Conservation (phyloP, 2,888 invertebrate genomes). For the Oscheius sp. region DNA sequence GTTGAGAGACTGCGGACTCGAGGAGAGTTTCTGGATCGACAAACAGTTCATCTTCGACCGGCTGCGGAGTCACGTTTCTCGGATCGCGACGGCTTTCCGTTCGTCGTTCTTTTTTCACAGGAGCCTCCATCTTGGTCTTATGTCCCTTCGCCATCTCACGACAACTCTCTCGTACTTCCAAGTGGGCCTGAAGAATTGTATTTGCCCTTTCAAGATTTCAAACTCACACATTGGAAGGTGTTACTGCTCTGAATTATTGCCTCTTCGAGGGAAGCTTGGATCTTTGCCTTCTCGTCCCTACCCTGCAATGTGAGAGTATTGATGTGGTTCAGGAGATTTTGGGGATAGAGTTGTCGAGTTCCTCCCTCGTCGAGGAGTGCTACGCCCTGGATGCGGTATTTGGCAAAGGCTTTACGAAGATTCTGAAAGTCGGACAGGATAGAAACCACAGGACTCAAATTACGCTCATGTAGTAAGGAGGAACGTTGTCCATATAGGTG, state of each 20-base stretch:
- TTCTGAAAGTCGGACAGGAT: conserved; percentile 78
- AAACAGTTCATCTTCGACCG: conserved; percentile 28
- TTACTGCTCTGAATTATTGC: no score
- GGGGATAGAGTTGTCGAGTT: no score
- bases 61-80: neutral
- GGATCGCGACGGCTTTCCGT: conserved; percentile 19
- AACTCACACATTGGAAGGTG: no score
- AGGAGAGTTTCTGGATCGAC: conserved; percentile 23
- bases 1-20: neutral
- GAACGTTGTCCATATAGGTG: conserved; percentile 93
- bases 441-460: conserved; percentile 46
- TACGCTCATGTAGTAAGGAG: conserved; percentile 90
- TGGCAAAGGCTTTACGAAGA: conserved; percentile 85
- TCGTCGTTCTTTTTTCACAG: conserved; percentile 15
- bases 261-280: no score
- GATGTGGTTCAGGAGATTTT: no score
- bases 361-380: conserved; percentile 77
- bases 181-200: neutral
- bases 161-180: neutral
- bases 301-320: no score
- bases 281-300: no score
- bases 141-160: no score
- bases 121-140: conserved; percentile 15
- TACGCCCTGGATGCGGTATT: conserved; percentile 90
- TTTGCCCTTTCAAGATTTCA: no score